Base-by-base conservation (phyloP, 2,797 vertebrate species). In the Chelidonichthys spinosus region DNA sequence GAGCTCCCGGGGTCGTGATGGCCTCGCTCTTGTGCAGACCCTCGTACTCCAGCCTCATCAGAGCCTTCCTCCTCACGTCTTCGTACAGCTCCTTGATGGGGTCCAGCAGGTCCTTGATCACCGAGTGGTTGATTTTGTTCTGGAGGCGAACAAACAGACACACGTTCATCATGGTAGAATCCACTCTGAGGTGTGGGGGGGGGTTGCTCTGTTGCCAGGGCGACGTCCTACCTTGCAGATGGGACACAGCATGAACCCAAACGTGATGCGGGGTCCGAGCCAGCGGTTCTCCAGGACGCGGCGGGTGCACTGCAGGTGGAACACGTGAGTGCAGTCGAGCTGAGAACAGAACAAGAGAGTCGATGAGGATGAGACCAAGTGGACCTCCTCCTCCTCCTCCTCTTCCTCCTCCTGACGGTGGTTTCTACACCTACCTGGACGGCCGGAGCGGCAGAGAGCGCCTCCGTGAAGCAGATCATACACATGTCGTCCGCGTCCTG, bases 401-500 rank as follows among this genome's bases (percentile, higher is more conserved):
- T 25, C 25, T 2, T 25, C 25, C 33, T 52, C 35, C 3, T 10
- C 4, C 2, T 7, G 0, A 25, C 2, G 8, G 17, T 3, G 0
- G 0, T 6, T 5, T 42, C 11, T 8, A 39, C 25, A 53, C 42
- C 9, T 89, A 99, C 98, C 97, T 99, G 98, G 75, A 99, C 93
- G 44, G 98, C 98, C 5, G 98, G 98, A 42, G 98, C 98, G 63
- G 98, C 98, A 5, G 98, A 99, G 82, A 99, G 97, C 0, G 98
- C 98, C 85, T 99, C 98, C 0, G 98, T 99, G 91, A 99, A 99
- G 89, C 98, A 99, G 86, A 99, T 96, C 98, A 99, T 99, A 87
- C 98, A 99, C 98, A 99, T 99, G 91, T 99, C 98, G 69, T 99
- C 98, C 0, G 98, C 98, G 4, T 99, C 98, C 86, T 99, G 98